phyloP scores from a whole-genome alignment of 2,797 vertebrate genomes.

The Dryobates pubescens region DNA sequence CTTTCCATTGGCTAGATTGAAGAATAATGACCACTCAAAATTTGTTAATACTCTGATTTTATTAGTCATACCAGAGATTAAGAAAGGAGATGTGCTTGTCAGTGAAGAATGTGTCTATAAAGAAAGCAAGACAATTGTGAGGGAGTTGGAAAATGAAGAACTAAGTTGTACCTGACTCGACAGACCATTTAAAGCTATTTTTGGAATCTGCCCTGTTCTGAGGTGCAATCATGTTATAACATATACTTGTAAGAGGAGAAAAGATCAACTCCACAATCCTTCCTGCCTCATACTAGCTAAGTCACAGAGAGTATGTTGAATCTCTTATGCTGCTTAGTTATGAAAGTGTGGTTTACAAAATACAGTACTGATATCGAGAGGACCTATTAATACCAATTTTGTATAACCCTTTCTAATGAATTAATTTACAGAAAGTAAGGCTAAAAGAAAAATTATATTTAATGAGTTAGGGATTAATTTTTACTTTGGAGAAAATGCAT shows the following conservation, averaged over 20 bases:
- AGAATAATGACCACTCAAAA: neutral
- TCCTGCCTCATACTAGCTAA: neutral
- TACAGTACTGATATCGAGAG: neutral
- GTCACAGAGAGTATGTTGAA: neutral
- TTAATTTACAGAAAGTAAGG: neutral
- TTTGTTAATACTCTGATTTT: neutral
- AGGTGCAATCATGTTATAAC: accelerated
- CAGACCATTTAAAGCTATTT: neutral
- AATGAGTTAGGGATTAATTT: neutral
- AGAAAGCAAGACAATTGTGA: neutral
- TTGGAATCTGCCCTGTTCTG: neutral
- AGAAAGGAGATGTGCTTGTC: neutral
- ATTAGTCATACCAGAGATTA: neutral
- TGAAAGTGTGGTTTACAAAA: neutral
- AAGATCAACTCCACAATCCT: neutral
- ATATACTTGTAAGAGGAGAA: neutral
- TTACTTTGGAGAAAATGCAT: neutral
- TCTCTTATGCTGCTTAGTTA: neutral
- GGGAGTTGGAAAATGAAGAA: neutral
- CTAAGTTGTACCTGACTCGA: neutral
- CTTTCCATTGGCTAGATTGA: neutral
- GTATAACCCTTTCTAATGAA: neutral
- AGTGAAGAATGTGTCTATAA: neutral
- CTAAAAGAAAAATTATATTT: neutral
- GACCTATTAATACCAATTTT: neutral